These are phyloP conservation scores for Cinara cedri DNA, from an alignment of 2,888 invertebrate genomes.

Conservation along the genomic window DNA sequence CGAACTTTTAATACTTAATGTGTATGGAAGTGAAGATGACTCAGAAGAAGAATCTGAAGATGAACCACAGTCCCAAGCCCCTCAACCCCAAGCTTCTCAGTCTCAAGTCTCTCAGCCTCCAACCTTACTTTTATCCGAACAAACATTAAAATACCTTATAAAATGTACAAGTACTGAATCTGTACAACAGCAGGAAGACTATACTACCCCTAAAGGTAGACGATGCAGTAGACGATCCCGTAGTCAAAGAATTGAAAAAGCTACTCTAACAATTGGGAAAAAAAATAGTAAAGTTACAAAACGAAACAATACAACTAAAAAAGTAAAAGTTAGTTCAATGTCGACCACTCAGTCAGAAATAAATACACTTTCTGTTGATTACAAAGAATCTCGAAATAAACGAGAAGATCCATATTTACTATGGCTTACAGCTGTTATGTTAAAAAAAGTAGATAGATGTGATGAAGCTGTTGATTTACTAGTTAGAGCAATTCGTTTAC, in stretches of 20 bases:
- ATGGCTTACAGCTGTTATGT: slow-evolving; percentile 66
- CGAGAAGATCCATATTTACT: slow-evolving; percentile 51
- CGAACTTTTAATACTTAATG: slow-evolving; percentile 52
- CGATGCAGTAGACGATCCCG: slow-evolving; percentile 68
- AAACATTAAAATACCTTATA: not conserved
- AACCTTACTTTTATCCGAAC: no score
- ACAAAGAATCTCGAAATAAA: slow-evolving; percentile 61
- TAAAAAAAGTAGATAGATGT: slow-evolving; percentile 83
- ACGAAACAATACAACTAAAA: slow-evolving; percentile 28
- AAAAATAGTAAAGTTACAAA: slow-evolving; percentile 31
- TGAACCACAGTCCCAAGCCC: slow-evolving; percentile 6
- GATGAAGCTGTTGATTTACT: slow-evolving; percentile 80
- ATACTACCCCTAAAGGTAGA: slow-evolving; percentile 42
- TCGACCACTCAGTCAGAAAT: slow-evolving; percentile 13
- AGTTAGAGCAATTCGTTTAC: slow-evolving; percentile 76
- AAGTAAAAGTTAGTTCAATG: not conserved
- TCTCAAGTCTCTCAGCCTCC: no score
- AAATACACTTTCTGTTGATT: slow-evolving; percentile 64
- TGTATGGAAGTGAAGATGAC: slow-evolving; percentile 47
- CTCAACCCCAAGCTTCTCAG: no score
- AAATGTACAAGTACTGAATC: not conserved
- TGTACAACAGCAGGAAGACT: not conserved
- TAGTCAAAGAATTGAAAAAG: slow-evolving; percentile 36
- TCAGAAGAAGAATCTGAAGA: slow-evolving; percentile 44
- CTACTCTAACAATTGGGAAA: not conserved